These are phyloP conservation scores for Drosophila monieri DNA, from an alignment of 2,888 invertebrate species.

Conservation along the genomic window DNA sequence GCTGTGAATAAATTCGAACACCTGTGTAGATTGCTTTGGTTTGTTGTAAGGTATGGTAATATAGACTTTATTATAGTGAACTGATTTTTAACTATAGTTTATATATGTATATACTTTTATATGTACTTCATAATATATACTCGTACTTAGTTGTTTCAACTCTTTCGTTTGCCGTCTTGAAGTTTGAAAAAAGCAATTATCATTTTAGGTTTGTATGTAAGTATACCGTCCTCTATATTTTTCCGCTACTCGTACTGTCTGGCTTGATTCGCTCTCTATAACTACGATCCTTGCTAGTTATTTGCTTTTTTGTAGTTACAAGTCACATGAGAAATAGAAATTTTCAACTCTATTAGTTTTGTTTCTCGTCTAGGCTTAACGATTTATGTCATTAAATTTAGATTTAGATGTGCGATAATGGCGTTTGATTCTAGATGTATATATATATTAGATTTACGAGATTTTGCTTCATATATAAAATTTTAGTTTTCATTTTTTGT, in stretches of 20 bases:
- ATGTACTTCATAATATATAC: constrained; percentile 61
- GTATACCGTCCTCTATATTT: constrained; percentile 30
- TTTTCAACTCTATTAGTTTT: constrained; percentile 33
- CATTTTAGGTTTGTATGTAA: constrained; percentile 19
- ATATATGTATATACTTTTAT: constrained; percentile 58
- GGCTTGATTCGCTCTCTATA: constrained; percentile 54
- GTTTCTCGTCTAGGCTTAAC: constrained; percentile 39
- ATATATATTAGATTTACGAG: constrained; percentile 48
- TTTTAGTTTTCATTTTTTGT: constrained; percentile 30
- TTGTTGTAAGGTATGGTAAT: constrained; percentile 76
- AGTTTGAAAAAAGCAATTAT: constrained; percentile 67
- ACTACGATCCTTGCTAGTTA: constrained; percentile 62
- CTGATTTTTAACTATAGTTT: constrained; percentile 79
- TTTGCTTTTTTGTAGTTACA: constrained; percentile 37
- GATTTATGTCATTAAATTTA: constrained; percentile 28
- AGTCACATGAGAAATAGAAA: constrained; percentile 76
- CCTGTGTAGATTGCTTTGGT: constrained; percentile 22
- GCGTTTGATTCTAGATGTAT: constrained; percentile 49
- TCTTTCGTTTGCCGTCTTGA: constrained; percentile 41
- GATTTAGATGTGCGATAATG: constrained; percentile 57
- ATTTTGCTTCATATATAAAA: constrained; percentile 66
- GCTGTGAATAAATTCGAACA: constrained; percentile 22
- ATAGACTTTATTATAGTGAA: constrained; percentile 81
- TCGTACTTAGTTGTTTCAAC: constrained; percentile 51
- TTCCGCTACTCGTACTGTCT: constrained; percentile 56